Conservation (phyloP, 92 coral and sea anemone species). For the Ricordea florida region DNA sequence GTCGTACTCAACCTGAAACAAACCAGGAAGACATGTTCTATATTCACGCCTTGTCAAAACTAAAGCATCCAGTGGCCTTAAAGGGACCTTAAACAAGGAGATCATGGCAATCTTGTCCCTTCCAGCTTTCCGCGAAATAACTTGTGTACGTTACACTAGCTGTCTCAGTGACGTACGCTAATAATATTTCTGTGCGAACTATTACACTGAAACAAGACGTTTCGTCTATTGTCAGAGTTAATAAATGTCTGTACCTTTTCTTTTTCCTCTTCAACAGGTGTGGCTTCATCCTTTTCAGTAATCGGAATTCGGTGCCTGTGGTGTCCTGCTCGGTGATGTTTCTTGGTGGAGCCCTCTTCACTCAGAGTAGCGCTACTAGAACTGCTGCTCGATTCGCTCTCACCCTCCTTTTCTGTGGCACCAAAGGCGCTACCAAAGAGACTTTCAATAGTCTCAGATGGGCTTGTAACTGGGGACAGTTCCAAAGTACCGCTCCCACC, state of each 20-base stretch:
- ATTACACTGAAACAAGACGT: too few relatives aligned
- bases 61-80: too few relatives aligned
- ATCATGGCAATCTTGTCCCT: too few relatives aligned
- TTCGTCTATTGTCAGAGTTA: too few relatives aligned
- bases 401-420: conserved; percentile 10
- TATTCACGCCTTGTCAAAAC: background rate
- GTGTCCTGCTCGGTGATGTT: conserved; percentile 33
- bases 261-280: background rate
- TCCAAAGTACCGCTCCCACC: conserved; percentile 80
- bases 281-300: conserved; percentile 16
- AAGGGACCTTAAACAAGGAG: too few relatives aligned
- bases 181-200: too few relatives aligned
- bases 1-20: conserved; percentile 61
- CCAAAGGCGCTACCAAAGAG: conserved; percentile 54
- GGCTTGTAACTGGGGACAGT: conserved; percentile 69
- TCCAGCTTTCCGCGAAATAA: too few relatives aligned
- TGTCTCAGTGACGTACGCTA: too few relatives aligned
- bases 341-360: conserved; percentile 42
- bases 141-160: too few relatives aligned
- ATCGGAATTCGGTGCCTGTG: conserved; percentile 55
- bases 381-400: conserved; percentile 13
- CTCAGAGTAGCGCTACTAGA: conserved; percentile 5
- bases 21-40: background rate
- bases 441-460: conserved; percentile 72
- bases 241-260: conserved; percentile 8